Percentiles rank a stretch among this genome's conserved stretches.
phyloP scores from a whole-genome alignment of 2,888 invertebrate species.

The Eueremaeus valkanovi region DNA sequence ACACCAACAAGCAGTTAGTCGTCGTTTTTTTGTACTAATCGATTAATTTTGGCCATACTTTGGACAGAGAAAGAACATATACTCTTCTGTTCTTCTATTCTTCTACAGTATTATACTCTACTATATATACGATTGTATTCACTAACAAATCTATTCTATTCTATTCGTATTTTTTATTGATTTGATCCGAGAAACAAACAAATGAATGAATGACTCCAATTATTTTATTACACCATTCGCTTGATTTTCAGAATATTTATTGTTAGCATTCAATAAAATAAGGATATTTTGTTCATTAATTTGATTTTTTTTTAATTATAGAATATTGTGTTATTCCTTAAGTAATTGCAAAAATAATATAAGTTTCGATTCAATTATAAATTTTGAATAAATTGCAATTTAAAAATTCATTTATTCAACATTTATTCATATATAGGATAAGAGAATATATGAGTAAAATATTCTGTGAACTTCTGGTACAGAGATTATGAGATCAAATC shows the following conservation, averaged over 20 bases:
- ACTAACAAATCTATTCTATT: neutral
- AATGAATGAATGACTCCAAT: neutral
- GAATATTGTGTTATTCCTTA: no score
- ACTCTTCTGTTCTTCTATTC: neutral
- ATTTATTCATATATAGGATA: no score
- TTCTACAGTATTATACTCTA: no score
- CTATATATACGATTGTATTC: no score
- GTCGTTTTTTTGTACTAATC: neutral
- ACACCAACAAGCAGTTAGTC: neutral
- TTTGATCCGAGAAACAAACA: neutral
- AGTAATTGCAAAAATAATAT: no score
- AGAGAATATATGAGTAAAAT: neutral
- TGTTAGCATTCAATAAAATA: neutral
- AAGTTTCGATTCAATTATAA: no score
- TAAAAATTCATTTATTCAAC: no score
- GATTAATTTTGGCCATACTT: constrained; percentile 14
- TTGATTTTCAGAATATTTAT: neutral
- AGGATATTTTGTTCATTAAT: neutral
- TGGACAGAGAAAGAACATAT: neutral
- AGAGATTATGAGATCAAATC: neutral
- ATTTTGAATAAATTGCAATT: no score
- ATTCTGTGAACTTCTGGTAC: neutral
- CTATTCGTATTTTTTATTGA: neutral
- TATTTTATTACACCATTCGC: neutral
- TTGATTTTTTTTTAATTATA: neutral